Percentiles rank a stretch among this genome's conserved stretches.
Conservation (phyloP, 1,140 invertebrate genomes). For the Ooceraea biroi region DNA sequence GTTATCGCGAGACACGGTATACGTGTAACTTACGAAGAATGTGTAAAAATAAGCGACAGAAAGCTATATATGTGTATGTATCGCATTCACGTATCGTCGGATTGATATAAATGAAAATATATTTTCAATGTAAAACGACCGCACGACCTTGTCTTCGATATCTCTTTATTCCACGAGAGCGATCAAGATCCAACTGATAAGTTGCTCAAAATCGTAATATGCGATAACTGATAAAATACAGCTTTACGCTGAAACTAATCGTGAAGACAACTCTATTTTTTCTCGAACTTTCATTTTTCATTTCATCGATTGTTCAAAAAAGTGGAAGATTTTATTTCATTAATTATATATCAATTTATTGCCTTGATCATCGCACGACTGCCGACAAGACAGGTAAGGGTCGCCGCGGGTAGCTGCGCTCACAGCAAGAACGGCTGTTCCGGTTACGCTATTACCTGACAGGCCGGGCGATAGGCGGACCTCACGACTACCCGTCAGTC, state of each 20-base stretch:
- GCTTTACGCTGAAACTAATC: background rate
- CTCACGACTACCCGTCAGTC: background rate
- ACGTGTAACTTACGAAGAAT: constrained; percentile 33
- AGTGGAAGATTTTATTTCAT: no score
- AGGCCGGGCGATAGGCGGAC: background rate
- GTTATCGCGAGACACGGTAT: constrained; percentile 2
- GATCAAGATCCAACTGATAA: background rate
- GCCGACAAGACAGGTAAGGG: constrained; percentile 21
- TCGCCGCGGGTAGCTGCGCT: background rate
- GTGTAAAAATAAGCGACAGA: constrained; percentile 54
- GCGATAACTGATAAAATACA: constrained; percentile 6
- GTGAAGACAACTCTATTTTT: background rate
- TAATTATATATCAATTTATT: background rate
- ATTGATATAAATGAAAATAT: constrained; percentile 71
- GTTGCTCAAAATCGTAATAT: background rate
- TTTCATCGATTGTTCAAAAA: no score
- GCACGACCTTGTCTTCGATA: background rate
- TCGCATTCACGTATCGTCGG: constrained; percentile 49
- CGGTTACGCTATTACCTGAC: constrained; percentile 12
- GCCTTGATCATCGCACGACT: no score
- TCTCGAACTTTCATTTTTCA: no score
- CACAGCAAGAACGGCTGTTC: background rate
- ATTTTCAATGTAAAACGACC: constrained; percentile 69
- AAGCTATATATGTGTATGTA: constrained; percentile 55
- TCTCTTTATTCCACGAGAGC: background rate